Evolutionary conservation across 2,888 invertebrate species (phyloP).

Genomic region (Hartigia nigra): DNA sequence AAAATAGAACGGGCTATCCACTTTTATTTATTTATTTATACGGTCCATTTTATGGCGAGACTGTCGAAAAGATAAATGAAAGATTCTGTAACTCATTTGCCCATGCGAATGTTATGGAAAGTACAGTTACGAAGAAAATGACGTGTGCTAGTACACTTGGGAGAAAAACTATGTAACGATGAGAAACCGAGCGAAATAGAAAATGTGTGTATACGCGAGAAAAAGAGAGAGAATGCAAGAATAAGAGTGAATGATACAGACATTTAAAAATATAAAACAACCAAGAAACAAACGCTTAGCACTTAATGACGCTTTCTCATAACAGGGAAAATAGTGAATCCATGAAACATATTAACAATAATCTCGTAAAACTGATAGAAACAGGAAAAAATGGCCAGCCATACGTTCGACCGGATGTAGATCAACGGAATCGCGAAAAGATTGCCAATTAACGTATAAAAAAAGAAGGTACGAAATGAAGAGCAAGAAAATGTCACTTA

Average conservation of each 20-base stretch:
- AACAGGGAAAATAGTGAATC: slow-evolving; percentile 38
- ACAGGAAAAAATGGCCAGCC: neutral
- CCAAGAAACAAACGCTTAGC: neutral
- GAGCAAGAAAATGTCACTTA: neutral
- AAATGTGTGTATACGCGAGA: neutral
- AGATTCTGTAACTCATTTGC: neutral
- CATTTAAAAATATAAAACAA: neutral
- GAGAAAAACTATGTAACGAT: neutral
- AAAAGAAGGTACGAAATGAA: neutral
- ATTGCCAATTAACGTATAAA: neutral
- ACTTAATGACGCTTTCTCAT: slow-evolving; percentile 37
- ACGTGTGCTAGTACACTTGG: neutral
- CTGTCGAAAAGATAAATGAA: neutral
- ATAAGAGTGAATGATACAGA: neutral
- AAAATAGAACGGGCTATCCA: neutral
- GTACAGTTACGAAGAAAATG: neutral
- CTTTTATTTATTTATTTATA: neutral
- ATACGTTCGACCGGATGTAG: neutral
- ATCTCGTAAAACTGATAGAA: neutral
- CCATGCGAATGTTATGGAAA: neutral
- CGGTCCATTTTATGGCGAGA: neutral
- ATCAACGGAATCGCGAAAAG: neutral
- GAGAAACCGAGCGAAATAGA: neutral
- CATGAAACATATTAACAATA: slow-evolving; percentile 39
- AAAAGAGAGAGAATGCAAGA: neutral